A percentile compares a stretch with the other conserved stretches of the same genome.
phyloP scores from a whole-genome alignment of 2,113 vertebrate species.

The Albula glossodonta region DNA sequence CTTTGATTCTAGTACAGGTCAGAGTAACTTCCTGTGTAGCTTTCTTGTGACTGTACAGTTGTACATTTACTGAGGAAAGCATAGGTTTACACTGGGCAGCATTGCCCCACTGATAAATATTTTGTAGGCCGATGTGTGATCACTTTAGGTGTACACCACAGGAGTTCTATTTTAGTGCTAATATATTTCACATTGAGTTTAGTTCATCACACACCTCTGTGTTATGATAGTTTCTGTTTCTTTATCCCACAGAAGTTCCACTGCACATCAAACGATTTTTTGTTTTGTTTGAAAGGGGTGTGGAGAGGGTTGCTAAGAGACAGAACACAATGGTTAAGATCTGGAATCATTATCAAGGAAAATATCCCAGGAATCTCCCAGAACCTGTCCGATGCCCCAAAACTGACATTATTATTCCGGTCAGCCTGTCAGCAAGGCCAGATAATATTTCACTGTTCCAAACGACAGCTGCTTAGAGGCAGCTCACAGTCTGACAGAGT shows the following conservation, averaged over 20 bases:
- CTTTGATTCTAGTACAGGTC: neutral
- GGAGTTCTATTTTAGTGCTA: neutral
- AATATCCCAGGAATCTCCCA: slow-evolving; percentile 73
- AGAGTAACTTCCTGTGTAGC: neutral
- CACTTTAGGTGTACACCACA: neutral
- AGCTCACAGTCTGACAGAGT: neutral
- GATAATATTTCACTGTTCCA: slow-evolving; percentile 65
- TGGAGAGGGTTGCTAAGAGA: slow-evolving; percentile 45
- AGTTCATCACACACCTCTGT: neutral
- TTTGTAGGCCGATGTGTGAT: neutral
- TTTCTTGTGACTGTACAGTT: neutral
- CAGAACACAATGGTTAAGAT: slow-evolving; percentile 55
- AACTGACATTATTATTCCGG: slow-evolving; percentile 42
- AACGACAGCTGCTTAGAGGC: slow-evolving; percentile 24
- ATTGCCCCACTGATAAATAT: neutral
- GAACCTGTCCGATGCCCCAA: slow-evolving; percentile 66
- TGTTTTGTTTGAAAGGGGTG: slow-evolving; percentile 43
- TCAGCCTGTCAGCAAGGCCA: slow-evolving; percentile 43
- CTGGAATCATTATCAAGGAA: slow-evolving; percentile 65
- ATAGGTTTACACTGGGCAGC: neutral
- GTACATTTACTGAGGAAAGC: neutral
- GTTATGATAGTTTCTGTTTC: neutral
- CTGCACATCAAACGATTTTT: neutral
- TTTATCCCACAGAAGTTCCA: neutral
- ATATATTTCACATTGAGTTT: neutral